A percentile compares a stretch with the other conserved stretches of the same genome.
phyloP scores from a whole-genome alignment of 1,140 invertebrate genomes.

The Apocrypta bakeri region DNA sequence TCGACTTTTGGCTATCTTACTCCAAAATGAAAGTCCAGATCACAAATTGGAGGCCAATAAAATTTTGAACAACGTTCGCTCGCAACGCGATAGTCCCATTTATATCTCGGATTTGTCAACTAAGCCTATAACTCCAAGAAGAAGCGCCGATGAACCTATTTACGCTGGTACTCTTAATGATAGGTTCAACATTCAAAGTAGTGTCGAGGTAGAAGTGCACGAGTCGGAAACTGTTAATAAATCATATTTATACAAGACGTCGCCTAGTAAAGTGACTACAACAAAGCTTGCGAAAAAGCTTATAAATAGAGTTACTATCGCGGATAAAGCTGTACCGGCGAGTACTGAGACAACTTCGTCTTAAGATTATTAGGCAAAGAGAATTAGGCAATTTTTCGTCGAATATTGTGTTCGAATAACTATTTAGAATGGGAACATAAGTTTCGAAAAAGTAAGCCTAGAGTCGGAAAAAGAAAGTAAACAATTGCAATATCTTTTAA shows the following conservation, averaged over 20 bases:
- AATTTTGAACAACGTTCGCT: constrained; percentile 52
- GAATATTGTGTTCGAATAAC: no score
- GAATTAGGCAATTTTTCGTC: no score
- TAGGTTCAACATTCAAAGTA: constrained; percentile 46
- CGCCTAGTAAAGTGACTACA: not conserved
- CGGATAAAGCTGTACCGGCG: no score
- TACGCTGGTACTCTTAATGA: constrained; percentile 56
- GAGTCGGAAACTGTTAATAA: not conserved
- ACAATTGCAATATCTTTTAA: no score
- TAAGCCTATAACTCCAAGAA: constrained; percentile 60
- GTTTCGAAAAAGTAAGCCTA: no score
- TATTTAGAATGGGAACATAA: no score
- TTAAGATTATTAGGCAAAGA: no score
- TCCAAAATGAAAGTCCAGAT: constrained; percentile 77
- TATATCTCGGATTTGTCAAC: constrained; percentile 56
- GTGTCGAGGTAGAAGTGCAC: not conserved
- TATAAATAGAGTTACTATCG: no score
- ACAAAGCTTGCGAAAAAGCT: not conserved
- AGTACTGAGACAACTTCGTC: not conserved
- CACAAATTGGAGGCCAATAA: constrained; percentile 70
- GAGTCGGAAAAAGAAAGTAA: no score
- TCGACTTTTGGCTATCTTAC: constrained; percentile 78
- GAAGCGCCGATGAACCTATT: constrained; percentile 61
- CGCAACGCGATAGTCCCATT: constrained; percentile 73
- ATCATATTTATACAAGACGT: not conserved